Evolutionary conservation across 2,888 invertebrate genomes (phyloP), one percentile per base, ranked within the genome.

Genomic region (Pammene aurita): DNA sequence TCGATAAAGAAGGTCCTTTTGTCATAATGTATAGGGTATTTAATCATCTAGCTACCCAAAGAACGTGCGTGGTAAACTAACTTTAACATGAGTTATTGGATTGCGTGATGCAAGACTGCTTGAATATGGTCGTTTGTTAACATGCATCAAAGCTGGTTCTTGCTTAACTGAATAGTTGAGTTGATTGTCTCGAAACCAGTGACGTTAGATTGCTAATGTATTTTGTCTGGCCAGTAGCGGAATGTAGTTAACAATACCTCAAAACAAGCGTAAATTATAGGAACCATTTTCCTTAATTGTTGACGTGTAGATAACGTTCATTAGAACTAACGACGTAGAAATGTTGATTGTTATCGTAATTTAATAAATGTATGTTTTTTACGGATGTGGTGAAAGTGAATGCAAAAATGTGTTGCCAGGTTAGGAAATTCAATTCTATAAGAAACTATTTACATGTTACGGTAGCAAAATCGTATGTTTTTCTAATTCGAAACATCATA

Each of bases 91-190:
- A 38, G 38, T 38, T 38, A 38, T 74, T 72, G 56, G 61, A 66
- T 80, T 72, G 82, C 82, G 78, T 83, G 83, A 77, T 75, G 75
- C 72, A 67, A 14, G 60, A 34, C 76, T 70, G 78, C 81, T 77
- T 80, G 72, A 70, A 66, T 62, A 67, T 69, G 55, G 54, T 72
- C 71, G 71, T 70, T 71, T 73, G 73, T 76, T 73, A 75, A 77
- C 67, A 72, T 74, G 71, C 63, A 72, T 74, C 73, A 74, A 78
- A 75, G 75, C 75, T 72, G 75, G 76, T 74, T 74, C 72, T 82
- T 82, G 82, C 83, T 73, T 72, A 79, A 82, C 75, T 73, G 34
- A 67, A 57, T 62, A 74, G 69, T 74, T 73, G 68, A 68, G 71
- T 74, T 61, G 62, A 70, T 70, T 78, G 77, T 78, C 79, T 73